phyloP scores from a whole-genome alignment of 1,140 invertebrate species.

The Drosophila mojavensis region DNA sequence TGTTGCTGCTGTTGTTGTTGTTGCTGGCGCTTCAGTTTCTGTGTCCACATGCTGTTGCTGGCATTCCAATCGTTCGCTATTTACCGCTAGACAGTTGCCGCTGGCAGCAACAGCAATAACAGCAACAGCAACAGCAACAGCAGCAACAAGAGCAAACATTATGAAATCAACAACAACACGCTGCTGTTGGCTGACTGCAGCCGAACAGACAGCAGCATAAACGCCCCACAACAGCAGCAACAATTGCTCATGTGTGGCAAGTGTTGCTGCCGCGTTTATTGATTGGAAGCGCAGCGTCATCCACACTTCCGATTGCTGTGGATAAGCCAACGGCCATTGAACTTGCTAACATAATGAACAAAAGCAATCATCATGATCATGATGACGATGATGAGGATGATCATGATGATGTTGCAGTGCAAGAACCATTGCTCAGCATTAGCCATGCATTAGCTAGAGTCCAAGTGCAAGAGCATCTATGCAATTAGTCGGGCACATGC shows the following conservation, averaged over 20 bases:
- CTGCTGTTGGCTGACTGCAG: neutral
- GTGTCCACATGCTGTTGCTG: constrained; percentile 19
- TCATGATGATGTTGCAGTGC: constrained; percentile 1
- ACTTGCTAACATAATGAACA: constrained; percentile 12
- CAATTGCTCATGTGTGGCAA: constrained; percentile 43
- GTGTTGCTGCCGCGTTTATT: constrained; percentile 37
- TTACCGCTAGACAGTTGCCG: constrained; percentile 51
- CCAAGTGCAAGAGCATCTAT: constrained; percentile 29
- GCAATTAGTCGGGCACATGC: constrained; percentile 32
- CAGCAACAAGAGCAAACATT: constrained; percentile 11
- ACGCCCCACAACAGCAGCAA: constrained; percentile 29
- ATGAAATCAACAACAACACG: constrained; percentile 31
- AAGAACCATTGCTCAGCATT: constrained; percentile 22
- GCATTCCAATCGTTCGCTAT: constrained; percentile 46
- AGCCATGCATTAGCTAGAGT: constrained; percentile 21
- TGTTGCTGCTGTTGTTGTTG: constrained; percentile 1
- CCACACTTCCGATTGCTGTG: constrained; percentile 44
- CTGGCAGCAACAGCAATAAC: constrained; percentile 16
- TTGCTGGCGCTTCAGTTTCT: constrained; percentile 16
- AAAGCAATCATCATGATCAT: constrained; percentile 7
- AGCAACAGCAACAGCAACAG: neutral
- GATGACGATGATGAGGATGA: constrained; percentile 11
- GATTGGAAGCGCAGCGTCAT: constrained; percentile 45
- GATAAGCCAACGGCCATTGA: constrained; percentile 34
- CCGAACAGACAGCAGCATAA: constrained; percentile 21